Conservation (phyloP, 2,888 invertebrate genomes). For the Alviniconcha strummeri region DNA sequence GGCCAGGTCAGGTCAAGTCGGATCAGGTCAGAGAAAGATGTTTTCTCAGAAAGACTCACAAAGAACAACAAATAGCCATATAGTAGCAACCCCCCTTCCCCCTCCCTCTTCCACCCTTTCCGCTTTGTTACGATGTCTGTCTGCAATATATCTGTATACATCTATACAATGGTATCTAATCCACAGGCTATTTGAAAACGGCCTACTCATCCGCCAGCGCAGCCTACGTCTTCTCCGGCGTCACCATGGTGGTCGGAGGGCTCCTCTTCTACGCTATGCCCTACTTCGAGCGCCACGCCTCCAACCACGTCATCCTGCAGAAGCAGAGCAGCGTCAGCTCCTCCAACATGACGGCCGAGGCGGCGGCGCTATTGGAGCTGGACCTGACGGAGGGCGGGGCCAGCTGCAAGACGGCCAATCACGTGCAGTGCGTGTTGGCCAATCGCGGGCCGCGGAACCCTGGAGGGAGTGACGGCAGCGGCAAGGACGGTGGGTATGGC, state of each 20-base stretch:
- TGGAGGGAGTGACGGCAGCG: constrained; percentile 21
- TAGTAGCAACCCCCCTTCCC: too few species aligned
- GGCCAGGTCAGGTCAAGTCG: too few species aligned
- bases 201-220: constrained; percentile 52
- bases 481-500: constrained; percentile 14
- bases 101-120: too few species aligned
- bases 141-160: too few species aligned
- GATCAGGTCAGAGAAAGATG: background rate
- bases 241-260: constrained; percentile 62
- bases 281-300: constrained; percentile 62
- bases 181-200: constrained; percentile 62
- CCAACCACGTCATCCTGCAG: constrained; percentile 68
- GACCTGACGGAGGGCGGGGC: constrained; percentile 58
- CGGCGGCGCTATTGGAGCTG: constrained; percentile 65
- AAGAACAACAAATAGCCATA: background rate
- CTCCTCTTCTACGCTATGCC: constrained; percentile 66
- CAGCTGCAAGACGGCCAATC: constrained; percentile 28
- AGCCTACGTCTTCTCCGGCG: constrained; percentile 67
- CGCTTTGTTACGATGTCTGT: too few species aligned
- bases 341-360: constrained; percentile 62
- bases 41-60: background rate
- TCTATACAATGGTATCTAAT: too few species aligned
- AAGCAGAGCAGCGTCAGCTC: constrained; percentile 60
- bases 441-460: constrained; percentile 9
- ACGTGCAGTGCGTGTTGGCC: constrained; percentile 22